Evolutionary conservation across 1,140 invertebrate genomes (phyloP).

Genomic region (Drosophila parvula): DNA sequence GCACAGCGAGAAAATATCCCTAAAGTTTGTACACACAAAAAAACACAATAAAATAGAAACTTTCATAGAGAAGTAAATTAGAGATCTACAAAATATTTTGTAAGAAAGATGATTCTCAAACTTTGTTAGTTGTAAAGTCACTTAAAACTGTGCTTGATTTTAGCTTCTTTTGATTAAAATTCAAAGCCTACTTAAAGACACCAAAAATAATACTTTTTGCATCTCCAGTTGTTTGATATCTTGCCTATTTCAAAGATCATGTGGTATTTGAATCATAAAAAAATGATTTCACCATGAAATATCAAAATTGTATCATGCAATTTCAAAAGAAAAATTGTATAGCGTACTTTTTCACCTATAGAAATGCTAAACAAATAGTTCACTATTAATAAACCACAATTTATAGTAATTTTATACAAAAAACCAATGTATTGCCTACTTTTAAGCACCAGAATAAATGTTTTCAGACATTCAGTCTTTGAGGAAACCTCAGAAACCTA

Average conservation of each 20-base stretch:
- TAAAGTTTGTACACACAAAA: not conserved
- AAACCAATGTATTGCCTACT: not conserved
- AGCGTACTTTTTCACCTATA: too few species aligned
- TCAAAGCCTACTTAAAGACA: not conserved
- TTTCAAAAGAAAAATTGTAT: too few species aligned
- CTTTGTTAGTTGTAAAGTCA: not conserved
- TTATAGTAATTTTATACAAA: not conserved
- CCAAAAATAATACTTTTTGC: not conserved
- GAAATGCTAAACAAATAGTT: too few species aligned
- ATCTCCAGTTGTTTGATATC: too few species aligned
- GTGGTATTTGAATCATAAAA: not conserved
- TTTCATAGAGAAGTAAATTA: not conserved
- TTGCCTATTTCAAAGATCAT: accelerated
- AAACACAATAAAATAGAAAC: not conserved
- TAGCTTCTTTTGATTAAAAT: not conserved
- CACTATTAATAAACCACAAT: not conserved
- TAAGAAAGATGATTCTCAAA: not conserved
- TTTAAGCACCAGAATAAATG: not conserved
- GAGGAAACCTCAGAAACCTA: not conserved
- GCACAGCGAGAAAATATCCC: conserved; percentile 15
- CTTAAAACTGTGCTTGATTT: not conserved
- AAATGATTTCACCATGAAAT: too few species aligned
- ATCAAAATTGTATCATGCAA: too few species aligned
- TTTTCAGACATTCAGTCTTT: not conserved
- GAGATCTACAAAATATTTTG: not conserved